These are phyloP conservation scores for Sinonovacula constricta DNA, from an alignment of 1,140 invertebrate species.

Conservation along the genomic window DNA sequence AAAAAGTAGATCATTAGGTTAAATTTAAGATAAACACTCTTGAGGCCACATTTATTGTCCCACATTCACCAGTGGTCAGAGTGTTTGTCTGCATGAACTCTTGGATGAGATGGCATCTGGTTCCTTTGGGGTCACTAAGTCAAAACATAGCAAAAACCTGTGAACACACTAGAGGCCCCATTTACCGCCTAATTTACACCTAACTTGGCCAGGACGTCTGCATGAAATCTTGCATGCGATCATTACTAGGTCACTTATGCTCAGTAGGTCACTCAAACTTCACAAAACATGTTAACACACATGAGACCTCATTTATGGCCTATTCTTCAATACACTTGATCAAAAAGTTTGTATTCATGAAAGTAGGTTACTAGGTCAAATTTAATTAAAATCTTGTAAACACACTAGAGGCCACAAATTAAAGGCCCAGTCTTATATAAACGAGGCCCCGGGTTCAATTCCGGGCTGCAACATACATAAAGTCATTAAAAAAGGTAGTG, in stretches of 20 bases:
- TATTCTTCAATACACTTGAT: not conserved
- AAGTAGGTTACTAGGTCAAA: too few relatives aligned
- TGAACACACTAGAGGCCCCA: not conserved
- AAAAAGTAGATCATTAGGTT: not conserved
- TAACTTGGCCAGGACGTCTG: not conserved
- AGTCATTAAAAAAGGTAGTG: too few relatives aligned
- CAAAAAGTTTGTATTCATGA: not conserved
- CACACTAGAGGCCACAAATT: too few relatives aligned
- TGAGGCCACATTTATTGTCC: not conserved
- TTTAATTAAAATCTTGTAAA: too few relatives aligned
- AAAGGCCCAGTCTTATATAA: too few relatives aligned
- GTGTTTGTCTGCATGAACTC: slow-evolving; percentile 2
- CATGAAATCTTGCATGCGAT: not conserved
- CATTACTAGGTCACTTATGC: not conserved
- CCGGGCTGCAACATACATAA: too few relatives aligned
- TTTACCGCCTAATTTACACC: not conserved
- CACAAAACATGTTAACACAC: not conserved
- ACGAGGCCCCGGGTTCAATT: too few relatives aligned
- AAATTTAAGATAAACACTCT: not conserved
- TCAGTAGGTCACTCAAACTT: not conserved
- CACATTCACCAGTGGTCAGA: not conserved
- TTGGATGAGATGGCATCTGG: not conserved
- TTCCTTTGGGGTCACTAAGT: not conserved
- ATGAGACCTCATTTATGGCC: not conserved
- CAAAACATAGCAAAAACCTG: not conserved